A percentile compares a stretch with the other conserved stretches of the same genome.
Conservation (phyloP, 2,888 invertebrate species). For the Philhelius pedissequus region DNA sequence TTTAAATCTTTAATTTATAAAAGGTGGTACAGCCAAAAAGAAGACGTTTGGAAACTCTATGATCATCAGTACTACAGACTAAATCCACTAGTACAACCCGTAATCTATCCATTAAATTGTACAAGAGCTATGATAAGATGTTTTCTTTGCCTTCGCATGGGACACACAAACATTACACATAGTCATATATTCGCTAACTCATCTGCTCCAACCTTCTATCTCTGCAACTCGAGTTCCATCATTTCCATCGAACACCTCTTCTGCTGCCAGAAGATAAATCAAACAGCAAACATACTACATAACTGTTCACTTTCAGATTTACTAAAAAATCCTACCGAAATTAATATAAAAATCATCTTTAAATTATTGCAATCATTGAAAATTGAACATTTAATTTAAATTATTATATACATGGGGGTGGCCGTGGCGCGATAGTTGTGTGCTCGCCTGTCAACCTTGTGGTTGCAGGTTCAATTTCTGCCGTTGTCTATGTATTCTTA, state of each 20-base stretch:
- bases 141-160: neutral
- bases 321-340: neutral
- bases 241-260: neutral
- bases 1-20: neutral
- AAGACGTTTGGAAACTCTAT: neutral
- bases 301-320: neutral
- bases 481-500: no score
- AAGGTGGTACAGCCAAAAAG: neutral
- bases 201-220: neutral
- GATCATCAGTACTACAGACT: neutral
- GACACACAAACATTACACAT: neutral
- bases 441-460: no score
- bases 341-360: neutral
- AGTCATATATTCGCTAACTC: no score
- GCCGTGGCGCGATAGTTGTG: no score
- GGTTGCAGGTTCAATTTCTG: no score
- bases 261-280: neutral
- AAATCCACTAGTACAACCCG: neutral
- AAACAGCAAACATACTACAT: neutral
- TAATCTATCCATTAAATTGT: neutral
- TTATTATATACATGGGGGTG: no score
- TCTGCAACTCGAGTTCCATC: neutral
- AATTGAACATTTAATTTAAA: neutral
- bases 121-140: neutral
- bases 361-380: neutral